Percentiles rank a stretch among this genome's conserved stretches.
Evolutionary conservation across 2,888 invertebrate species (phyloP).

Genomic region (Tanytarsus gracilentus): DNA sequence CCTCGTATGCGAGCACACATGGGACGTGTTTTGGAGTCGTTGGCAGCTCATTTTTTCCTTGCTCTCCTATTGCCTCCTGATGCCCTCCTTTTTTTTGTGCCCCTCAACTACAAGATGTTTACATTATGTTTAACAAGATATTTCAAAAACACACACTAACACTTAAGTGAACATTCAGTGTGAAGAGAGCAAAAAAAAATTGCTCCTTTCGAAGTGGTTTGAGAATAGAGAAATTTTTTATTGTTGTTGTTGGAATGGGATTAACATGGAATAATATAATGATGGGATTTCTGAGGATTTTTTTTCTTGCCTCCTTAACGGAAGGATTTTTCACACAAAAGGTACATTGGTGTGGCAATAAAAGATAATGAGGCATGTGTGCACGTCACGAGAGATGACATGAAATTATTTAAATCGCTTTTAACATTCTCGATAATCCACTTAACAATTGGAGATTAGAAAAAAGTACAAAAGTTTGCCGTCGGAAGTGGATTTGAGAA

Average conservation of each 20-base stretch:
- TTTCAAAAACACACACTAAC: slow-evolving; percentile 16
- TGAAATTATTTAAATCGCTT: not conserved
- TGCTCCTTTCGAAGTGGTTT: too few relatives aligned
- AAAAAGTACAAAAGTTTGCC: not conserved
- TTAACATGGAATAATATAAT: not conserved
- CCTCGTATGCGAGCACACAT: slow-evolving; percentile 19
- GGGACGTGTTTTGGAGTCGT: slow-evolving; percentile 16
- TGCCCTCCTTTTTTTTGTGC: slow-evolving; percentile 13
- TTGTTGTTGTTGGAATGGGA: not conserved
- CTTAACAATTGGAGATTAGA: not conserved
- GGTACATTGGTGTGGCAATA: too few relatives aligned
- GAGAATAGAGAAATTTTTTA: not conserved
- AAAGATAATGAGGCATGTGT: too few relatives aligned
- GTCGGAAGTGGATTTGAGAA: not conserved
- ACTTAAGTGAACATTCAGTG: slow-evolving; percentile 23
- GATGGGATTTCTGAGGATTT: not conserved
- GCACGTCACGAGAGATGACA: too few relatives aligned
- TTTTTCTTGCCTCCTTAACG: not conserved
- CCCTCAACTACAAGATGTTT: slow-evolving; percentile 17
- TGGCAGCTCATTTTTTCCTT: slow-evolving; percentile 22
- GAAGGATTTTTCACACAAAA: slow-evolving; percentile 7
- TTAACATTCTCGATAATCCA: too few relatives aligned
- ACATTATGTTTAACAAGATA: slow-evolving; percentile 25
- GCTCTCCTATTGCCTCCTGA: not conserved
- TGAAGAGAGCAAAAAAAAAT: too few relatives aligned